Evolutionary conservation across 2,797 vertebrate genomes (phyloP).

Genomic region (Huso huso): DNA sequence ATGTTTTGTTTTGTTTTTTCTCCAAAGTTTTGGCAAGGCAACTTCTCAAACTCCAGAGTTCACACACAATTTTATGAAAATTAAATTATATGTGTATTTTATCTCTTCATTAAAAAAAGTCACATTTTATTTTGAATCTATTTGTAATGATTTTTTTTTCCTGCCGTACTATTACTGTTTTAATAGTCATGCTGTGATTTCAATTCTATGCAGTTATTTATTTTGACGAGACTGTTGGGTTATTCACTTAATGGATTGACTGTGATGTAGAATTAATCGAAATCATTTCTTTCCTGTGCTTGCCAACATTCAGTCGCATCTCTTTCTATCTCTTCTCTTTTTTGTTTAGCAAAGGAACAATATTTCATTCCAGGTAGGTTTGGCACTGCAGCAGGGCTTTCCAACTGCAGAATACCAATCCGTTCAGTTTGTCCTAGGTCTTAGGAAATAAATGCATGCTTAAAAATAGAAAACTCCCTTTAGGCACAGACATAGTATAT

Average conservation of each 20-base stretch:
- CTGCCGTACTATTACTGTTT: too few relatives aligned
- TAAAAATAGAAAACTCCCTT: constrained; percentile 21
- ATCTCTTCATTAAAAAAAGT: too few relatives aligned
- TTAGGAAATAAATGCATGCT: constrained; percentile 52
- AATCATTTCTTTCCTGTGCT: constrained; percentile 47
- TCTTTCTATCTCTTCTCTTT: constrained; percentile 61
- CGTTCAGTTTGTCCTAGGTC: constrained; percentile 40
- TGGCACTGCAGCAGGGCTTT: constrained; percentile 54
- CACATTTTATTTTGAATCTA: too few relatives aligned
- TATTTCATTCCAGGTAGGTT: constrained; percentile 99
- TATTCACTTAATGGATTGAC: constrained; percentile 24
- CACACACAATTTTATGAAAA: too few relatives aligned
- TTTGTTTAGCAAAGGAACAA: constrained; percentile 95
- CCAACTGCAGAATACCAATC: constrained; percentile 41
- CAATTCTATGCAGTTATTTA: constrained; percentile 2
- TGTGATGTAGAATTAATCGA: not conserved
- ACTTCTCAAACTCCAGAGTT: too few relatives aligned
- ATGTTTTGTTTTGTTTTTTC: too few relatives aligned
- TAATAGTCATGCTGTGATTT: not conserved
- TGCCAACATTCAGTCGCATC: constrained; percentile 67
- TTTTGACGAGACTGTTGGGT: not conserved
- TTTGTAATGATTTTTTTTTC: too few relatives aligned
- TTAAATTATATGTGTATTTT: too few relatives aligned
- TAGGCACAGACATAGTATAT: constrained; percentile 28
- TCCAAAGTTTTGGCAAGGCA: too few relatives aligned